These are phyloP conservation scores for Nymphalis polychloros DNA, from an alignment of 2,888 invertebrate genomes.

Conservation along the genomic window DNA sequence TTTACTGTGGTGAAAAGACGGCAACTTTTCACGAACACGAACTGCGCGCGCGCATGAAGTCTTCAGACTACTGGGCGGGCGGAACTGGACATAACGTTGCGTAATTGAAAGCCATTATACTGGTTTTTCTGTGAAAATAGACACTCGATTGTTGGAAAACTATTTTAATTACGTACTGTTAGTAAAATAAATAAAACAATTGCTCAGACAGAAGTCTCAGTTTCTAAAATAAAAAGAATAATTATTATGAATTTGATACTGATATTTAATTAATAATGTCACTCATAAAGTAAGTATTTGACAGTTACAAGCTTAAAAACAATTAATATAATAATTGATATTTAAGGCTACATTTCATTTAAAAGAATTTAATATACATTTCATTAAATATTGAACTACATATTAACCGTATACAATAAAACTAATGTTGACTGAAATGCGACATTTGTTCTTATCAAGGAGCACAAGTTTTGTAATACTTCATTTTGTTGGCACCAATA, in stretches of 20 bases:
- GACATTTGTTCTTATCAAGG: constrained; percentile 43
- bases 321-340: not conserved
- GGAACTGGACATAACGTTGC: constrained; percentile 25
- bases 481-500: constrained; percentile 66
- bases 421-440: constrained; percentile 15
- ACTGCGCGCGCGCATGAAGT: constrained; percentile 36
- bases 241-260: too few relatives aligned
- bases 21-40: constrained; percentile 14
- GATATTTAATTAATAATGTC: too few relatives aligned
- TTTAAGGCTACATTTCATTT: too few relatives aligned
- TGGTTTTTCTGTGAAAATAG: constrained; percentile 22
- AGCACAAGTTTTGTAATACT: constrained; percentile 48
- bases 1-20: not conserved
- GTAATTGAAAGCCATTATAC: constrained; percentile 19
- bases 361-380: too few relatives aligned
- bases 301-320: too few relatives aligned
- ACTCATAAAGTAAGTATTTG: too few relatives aligned
- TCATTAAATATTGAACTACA: not conserved
- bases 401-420: not conserved
- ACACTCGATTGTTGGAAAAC: not conserved
- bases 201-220: too few relatives aligned
- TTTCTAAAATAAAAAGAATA: too few relatives aligned
- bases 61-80: constrained; percentile 33
- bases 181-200: too few relatives aligned
- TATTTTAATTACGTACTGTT: not conserved